phyloP scores from a whole-genome alignment of 2,797 vertebrate genomes.

The Hipposideros larvatus region DNA sequence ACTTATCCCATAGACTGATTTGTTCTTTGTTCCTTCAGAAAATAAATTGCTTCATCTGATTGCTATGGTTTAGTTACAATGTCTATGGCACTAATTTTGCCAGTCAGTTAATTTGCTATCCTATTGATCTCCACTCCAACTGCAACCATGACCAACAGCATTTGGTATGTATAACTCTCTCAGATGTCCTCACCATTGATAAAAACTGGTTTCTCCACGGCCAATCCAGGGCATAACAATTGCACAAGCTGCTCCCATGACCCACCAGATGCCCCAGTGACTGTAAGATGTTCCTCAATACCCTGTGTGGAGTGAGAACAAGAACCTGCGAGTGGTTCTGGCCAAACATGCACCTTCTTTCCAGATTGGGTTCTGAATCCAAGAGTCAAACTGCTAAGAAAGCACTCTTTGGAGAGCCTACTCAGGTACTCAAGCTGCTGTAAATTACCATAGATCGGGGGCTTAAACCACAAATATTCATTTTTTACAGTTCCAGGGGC shows the following conservation, averaged over 20 bases:
- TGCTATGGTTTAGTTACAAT: too few relatives aligned
- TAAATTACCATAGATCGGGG: too few relatives aligned
- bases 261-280: rapidly evolving
- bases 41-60: not conserved
- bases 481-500: not conserved
- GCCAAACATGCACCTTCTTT: not conserved
- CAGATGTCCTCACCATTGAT: rapidly evolving
- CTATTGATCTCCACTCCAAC: not conserved
- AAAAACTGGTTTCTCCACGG: rapidly evolving
- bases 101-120: rapidly evolving
- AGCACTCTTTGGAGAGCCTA: too few relatives aligned
- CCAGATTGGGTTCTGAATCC: not conserved
- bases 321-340: rapidly evolving
- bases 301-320: rapidly evolving
- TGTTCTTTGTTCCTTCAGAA: not conserved
- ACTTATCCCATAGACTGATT: not conserved
- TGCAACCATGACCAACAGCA: rapidly evolving
- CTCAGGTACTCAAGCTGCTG: not conserved
- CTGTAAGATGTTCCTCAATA: rapidly evolving
- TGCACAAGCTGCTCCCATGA: rapidly evolving
- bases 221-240: rapidly evolving
- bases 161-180: rapidly evolving
- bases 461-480: not conserved
- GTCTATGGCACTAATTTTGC: rapidly evolving
- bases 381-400: not conserved